Percentiles rank a stretch among this genome's conserved stretches.
Evolutionary conservation across 2,113 vertebrate species (phyloP).

Genomic region (Rhinolophus sinicus): DNA sequence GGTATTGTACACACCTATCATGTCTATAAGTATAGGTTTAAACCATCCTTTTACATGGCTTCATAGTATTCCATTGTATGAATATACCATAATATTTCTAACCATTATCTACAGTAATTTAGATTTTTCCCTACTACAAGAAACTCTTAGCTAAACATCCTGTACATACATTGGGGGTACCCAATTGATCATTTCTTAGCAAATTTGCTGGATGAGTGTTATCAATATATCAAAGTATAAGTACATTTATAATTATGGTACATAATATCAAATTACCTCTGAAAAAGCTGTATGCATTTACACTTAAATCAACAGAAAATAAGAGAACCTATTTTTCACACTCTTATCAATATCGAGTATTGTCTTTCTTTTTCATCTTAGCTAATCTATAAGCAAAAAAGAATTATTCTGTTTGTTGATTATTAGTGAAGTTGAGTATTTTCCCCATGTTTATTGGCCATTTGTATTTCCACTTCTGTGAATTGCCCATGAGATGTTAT

Average conservation of each 20-base stretch:
- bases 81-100: conserved; percentile 37
- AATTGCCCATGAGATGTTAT: neutral
- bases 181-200: neutral
- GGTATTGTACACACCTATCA: neutral
- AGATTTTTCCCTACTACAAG: neutral
- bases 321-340: neutral
- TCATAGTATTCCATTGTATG: neutral
- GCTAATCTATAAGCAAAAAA: neutral
- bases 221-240: neutral
- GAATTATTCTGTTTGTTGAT: neutral
- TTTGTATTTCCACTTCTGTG: neutral
- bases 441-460: neutral
- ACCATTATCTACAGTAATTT: neutral
- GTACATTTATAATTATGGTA: neutral
- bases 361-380: neutral
- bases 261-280: neutral
- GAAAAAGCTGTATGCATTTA: neutral
- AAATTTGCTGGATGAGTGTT: neutral
- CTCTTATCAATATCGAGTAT: neutral
- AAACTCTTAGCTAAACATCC: neutral
- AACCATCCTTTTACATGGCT: conserved; percentile 6
- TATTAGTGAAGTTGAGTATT: neutral
- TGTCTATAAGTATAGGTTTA: neutral
- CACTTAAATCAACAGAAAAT: conserved; percentile 8
- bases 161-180: neutral